Evolutionary conservation across 35 echinoderm and acorn worm genomes (phyloP).

Genomic region (Ophiothrix spiculata): DNA sequence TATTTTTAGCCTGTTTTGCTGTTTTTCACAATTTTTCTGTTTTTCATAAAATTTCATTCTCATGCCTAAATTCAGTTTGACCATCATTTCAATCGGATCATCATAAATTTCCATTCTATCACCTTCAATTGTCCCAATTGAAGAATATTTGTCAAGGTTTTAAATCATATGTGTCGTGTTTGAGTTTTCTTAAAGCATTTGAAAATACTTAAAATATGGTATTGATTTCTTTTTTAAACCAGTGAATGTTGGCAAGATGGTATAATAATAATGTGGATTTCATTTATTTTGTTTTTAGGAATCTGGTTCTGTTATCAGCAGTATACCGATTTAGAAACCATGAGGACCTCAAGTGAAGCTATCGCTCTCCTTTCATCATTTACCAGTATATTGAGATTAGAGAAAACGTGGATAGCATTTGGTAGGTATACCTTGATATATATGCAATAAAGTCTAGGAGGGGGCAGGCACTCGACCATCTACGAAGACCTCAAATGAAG

Average conservation of each 20-base stretch:
- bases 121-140: no score
- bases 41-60: no score
- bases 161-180: no score
- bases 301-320: conserved; percentile 75
- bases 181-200: neutral
- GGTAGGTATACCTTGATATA: conserved; percentile 37
- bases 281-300: conserved; percentile 42
- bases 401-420: conserved; percentile 79
- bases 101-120: no score
- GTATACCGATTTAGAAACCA: conserved; percentile 56
- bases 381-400: conserved; percentile 54
- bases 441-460: neutral
- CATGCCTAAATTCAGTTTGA: no score
- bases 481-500: no score
- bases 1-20: no score
- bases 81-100: no score
- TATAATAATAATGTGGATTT: neutral
- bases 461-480: no score
- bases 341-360: conserved; percentile 39
- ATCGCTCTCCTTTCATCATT: conserved; percentile 48
- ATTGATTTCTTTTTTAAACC: neutral
- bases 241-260: neutral
- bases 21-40: no score
- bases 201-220: neutral
- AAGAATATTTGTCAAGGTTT: no score